A percentile compares a stretch with the other conserved stretches of the same genome.
phyloP scores from a whole-genome alignment of 2,113 vertebrate species.

The Calyptomena viridis region DNA sequence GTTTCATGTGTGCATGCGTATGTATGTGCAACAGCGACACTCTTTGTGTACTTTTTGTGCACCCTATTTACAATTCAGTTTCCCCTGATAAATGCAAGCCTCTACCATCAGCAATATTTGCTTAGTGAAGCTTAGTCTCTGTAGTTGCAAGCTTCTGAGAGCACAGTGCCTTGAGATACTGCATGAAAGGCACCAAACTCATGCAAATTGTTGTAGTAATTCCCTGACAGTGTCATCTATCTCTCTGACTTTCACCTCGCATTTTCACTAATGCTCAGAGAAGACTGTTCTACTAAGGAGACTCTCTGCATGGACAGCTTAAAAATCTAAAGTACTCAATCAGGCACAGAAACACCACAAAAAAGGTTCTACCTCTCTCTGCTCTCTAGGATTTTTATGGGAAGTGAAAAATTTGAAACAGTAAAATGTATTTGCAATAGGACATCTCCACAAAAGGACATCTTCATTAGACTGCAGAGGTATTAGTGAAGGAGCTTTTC shows the following conservation, averaged over 20 bases:
- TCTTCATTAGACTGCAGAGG: slow-evolving; percentile 14
- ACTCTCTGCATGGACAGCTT: slow-evolving; percentile 4
- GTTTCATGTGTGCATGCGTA: not conserved
- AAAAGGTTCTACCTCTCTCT: not conserved
- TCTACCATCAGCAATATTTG: slow-evolving; percentile 48
- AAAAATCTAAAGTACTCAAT: slow-evolving; percentile 16
- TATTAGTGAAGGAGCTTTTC: slow-evolving; percentile 1
- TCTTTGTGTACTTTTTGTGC: slow-evolving; percentile 23
- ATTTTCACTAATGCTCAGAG: slow-evolving; percentile 9
- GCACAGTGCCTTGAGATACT: slow-evolving; percentile 35
- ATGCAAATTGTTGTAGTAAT: slow-evolving; percentile 36
- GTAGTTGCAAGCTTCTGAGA: slow-evolving; percentile 51
- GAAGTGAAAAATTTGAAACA: not conserved
- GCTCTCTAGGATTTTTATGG: not conserved
- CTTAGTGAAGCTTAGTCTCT: slow-evolving; percentile 55
- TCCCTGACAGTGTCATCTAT: slow-evolving; percentile 26
- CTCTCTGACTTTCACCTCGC: slow-evolving; percentile 44
- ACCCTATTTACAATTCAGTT: slow-evolving; percentile 47
- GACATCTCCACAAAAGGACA: not conserved
- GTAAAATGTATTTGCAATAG: not conserved
- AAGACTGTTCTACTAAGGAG: slow-evolving; percentile 21
- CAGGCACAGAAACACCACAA: not conserved
- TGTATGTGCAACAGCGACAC: not conserved
- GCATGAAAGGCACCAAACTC: slow-evolving; percentile 36
- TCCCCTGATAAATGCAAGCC: slow-evolving; percentile 41